Percentiles rank a stretch among this genome's conserved stretches.
Conservation (phyloP, 2,113 vertebrate genomes). For the Cyanoramphus novaezelandiae region DNA sequence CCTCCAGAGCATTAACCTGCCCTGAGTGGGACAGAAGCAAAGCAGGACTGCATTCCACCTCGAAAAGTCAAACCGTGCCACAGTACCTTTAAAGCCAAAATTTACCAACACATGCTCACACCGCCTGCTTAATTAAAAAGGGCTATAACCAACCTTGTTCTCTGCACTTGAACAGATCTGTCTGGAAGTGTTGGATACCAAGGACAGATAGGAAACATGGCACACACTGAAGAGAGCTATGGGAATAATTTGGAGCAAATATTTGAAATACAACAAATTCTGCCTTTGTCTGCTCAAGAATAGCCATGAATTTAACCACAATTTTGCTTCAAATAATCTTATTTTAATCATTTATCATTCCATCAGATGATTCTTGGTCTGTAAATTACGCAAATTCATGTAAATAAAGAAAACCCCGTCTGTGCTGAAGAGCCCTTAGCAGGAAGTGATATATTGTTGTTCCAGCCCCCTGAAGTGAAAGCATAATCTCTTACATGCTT, state of each 20-base stretch:
- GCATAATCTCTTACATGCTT: background rate
- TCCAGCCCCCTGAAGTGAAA: background rate
- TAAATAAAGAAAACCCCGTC: background rate
- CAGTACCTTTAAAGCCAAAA: background rate
- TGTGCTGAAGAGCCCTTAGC: background rate
- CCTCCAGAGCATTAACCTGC: slow-evolving; percentile 30
- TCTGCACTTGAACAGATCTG: background rate
- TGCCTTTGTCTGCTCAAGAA: background rate
- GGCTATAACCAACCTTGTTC: background rate
- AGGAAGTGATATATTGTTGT: background rate
- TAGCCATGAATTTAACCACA: background rate
- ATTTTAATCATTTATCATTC: background rate
- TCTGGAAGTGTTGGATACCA: slow-evolving; percentile 1
- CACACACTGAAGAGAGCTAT: background rate
- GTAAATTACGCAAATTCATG: background rate
- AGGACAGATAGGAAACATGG: background rate
- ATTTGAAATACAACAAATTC: background rate
- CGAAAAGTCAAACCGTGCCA: slow-evolving; percentile 13
- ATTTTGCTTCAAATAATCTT: background rate
- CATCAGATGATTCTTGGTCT: background rate
- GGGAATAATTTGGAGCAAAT: background rate
- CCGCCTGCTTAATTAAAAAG: background rate
- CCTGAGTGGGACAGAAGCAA: slow-evolving; percentile 36
- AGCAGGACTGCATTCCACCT: slow-evolving; percentile 39
- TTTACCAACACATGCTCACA: background rate